Evolutionary conservation across 2,888 invertebrate species (phyloP).

Genomic region (Meteorus cinctellus): DNA sequence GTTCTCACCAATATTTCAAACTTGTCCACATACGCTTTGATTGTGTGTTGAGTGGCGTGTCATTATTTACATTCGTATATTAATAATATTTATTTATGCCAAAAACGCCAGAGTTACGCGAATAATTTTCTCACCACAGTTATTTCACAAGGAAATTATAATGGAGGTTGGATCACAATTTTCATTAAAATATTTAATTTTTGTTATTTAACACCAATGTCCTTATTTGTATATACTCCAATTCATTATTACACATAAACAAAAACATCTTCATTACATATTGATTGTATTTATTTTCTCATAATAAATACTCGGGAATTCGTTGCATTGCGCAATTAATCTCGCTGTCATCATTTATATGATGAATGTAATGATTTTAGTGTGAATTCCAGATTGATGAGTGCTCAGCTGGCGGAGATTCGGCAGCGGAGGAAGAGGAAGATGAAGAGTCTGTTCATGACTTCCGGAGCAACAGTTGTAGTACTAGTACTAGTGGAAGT

Average conservation of each 20-base stretch:
- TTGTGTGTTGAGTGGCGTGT: conserved; percentile 8
- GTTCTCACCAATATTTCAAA: background rate
- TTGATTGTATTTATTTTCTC: background rate
- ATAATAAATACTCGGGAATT: background rate
- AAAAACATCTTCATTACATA: background rate
- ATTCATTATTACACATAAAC: background rate
- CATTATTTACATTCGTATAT: conserved; percentile 17
- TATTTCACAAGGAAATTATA: background rate
- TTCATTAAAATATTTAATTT: background rate
- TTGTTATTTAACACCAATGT: background rate
- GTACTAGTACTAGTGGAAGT: conserved; percentile 65
- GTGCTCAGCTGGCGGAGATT: conserved; percentile 70
- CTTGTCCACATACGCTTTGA: background rate
- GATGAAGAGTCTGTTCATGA: conserved; percentile 68
- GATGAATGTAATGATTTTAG: background rate
- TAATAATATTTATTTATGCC: background rate
- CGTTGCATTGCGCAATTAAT: conserved; percentile 13
- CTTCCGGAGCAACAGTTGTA: conserved; percentile 65
- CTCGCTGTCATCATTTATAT: background rate
- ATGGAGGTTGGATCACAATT: conserved; percentile 28
- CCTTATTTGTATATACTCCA: background rate
- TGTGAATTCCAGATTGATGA: conserved; percentile 65
- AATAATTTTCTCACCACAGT: background rate
- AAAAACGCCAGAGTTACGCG: conserved; percentile 15
- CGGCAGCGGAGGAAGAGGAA: conserved; percentile 70